A percentile compares a stretch with the other conserved stretches of the same genome.
These are phyloP conservation scores for Mohoua ochrocephala DNA, from an alignment of 2,113 vertebrate species.

Conservation along the genomic window DNA sequence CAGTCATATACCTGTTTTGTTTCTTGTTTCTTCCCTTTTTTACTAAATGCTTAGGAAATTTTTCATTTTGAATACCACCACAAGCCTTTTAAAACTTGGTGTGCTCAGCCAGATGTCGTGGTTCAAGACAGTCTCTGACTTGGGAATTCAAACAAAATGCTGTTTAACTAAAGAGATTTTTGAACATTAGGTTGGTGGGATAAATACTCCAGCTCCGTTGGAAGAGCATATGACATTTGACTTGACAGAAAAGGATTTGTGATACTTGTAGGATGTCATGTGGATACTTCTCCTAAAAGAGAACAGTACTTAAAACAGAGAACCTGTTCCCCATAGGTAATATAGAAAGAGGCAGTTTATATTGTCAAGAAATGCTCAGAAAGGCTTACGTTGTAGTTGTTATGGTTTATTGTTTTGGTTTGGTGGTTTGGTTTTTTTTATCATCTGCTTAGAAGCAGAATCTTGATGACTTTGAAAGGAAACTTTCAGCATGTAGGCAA, in stretches of 20 bases:
- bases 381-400: neutral
- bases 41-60: neutral
- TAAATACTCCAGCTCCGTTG: neutral
- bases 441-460: neutral
- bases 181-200: neutral
- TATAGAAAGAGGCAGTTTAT: neutral
- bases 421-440: neutral
- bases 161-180: neutral
- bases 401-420: neutral
- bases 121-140: neutral
- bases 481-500: neutral
- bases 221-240: neutral
- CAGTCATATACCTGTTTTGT: neutral
- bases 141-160: neutral
- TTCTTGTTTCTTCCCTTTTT: neutral
- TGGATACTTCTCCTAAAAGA: neutral
- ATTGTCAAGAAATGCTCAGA: neutral
- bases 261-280: neutral
- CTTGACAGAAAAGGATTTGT: neutral
- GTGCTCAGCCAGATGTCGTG: neutral
- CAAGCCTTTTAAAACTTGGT: neutral
- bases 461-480: neutral
- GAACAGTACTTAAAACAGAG: neutral
- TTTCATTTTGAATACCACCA: neutral
- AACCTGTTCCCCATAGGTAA: neutral